A percentile compares a stretch with the other conserved stretches of the same genome.
Conservation (phyloP, 1,140 invertebrate species). For the Papilio polyxenes region DNA sequence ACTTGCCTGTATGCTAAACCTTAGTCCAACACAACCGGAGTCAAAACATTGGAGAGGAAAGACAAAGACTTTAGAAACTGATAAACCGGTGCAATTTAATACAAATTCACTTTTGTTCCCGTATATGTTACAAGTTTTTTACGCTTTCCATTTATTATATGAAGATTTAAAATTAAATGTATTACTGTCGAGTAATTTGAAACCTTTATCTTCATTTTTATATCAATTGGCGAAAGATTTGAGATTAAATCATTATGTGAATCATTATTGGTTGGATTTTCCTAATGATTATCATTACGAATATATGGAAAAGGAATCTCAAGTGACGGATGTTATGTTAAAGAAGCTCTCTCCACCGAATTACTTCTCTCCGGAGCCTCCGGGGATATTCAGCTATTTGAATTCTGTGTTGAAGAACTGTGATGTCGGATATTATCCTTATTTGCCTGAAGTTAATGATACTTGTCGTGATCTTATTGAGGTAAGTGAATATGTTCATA, state of each 20-base stretch:
- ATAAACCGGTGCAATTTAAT: conserved; percentile 82
- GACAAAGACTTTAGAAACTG: conserved; percentile 52
- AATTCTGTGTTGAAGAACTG: conserved; percentile 82
- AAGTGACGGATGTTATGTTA: conserved; percentile 80
- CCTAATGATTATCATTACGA: conserved; percentile 82
- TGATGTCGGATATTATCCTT: conserved; percentile 84
- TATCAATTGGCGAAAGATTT: conserved; percentile 91
- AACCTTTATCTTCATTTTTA: conserved; percentile 86
- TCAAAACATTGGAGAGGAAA: conserved; percentile 45
- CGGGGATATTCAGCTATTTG: conserved; percentile 86
- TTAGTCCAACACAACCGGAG: conserved; percentile 49
- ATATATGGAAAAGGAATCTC: conserved; percentile 69
- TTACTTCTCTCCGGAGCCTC: conserved; percentile 84
- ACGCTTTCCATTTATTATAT: conserved; percentile 92
- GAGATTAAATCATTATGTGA: conserved; percentile 85
- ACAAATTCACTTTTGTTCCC: conserved; percentile 86
- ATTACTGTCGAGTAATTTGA: conserved; percentile 85
- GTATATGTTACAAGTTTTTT: conserved; percentile 88
- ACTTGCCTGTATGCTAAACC: conserved; percentile 66
- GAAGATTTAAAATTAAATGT: conserved; percentile 94
- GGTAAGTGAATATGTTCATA: conserved; percentile 70
- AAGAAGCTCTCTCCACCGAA: conserved; percentile 83
- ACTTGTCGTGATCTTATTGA: conserved; percentile 87
- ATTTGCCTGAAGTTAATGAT: conserved; percentile 85
- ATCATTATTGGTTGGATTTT: conserved; percentile 94